These are phyloP conservation scores for Heterotis niloticus DNA, from an alignment of 2,113 vertebrate species.

Conservation along the genomic window DNA sequence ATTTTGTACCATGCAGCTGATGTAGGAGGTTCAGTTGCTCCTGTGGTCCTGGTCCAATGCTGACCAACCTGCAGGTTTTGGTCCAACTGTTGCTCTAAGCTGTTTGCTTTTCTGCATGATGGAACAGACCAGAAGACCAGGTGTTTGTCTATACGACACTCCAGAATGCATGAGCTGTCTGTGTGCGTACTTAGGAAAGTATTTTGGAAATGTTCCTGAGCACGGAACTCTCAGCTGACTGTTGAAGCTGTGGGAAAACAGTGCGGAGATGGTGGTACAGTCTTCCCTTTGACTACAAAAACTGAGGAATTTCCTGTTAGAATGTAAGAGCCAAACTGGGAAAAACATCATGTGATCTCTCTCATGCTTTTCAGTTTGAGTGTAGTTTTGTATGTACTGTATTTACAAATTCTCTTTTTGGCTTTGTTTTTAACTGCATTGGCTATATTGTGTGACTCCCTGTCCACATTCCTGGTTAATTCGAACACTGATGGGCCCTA, in stretches of 20 bases:
- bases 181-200: neutral
- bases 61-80: neutral
- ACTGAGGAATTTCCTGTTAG: constrained; percentile 49
- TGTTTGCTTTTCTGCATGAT: neutral
- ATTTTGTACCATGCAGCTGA: too few relatives aligned
- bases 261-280: neutral
- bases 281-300: constrained; percentile 30
- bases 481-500: too few relatives aligned
- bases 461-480: too few relatives aligned
- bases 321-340: constrained; percentile 23
- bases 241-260: neutral
- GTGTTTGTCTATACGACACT: neutral
- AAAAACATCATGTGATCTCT: constrained; percentile 29
- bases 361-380: neutral
- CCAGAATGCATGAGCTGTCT: neutral
- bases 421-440: constrained; percentile 10
- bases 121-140: neutral
- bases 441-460: neutral
- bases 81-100: neutral
- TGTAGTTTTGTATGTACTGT: too few relatives aligned
- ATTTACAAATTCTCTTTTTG: neutral
- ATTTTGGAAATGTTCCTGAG: neutral
- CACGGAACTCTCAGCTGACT: neutral
- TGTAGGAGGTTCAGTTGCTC: too few relatives aligned
- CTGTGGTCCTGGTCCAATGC: too few relatives aligned